These are phyloP conservation scores for Typhlomys cinereus DNA, from an alignment of 2,113 vertebrate species.

Conservation along the genomic window DNA sequence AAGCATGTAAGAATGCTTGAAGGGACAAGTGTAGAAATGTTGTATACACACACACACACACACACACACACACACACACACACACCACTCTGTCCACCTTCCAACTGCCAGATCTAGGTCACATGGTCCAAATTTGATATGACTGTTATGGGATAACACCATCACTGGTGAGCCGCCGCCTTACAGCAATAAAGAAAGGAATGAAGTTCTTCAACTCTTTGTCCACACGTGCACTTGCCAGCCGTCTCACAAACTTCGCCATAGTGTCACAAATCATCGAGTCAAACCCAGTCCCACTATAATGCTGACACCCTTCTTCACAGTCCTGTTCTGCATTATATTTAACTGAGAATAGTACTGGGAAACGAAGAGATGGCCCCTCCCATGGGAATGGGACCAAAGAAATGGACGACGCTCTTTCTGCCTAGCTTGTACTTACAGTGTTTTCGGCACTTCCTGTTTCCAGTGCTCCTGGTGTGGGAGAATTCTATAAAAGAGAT, in stretches of 20 bases:
- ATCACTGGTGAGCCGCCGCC: background rate
- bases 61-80: too few species aligned
- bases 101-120: background rate
- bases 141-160: background rate
- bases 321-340: background rate
- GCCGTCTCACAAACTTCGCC: background rate
- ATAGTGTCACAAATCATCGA: background rate
- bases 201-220: background rate
- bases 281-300: background rate
- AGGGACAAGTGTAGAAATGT: background rate
- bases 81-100: background rate
- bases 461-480: background rate
- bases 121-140: background rate
- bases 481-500: background rate
- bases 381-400: rapidly evolving
- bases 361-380: background rate
- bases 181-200: background rate
- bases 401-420: background rate
- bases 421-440: background rate
- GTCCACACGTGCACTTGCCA: background rate
- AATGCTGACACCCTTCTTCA: background rate
- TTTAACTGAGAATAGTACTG: background rate
- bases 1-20: background rate
- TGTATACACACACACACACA: too few species aligned
- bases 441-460: background rate